These are phyloP conservation scores for Notiomystis cincta DNA, from an alignment of 2,113 vertebrate genomes.

Conservation along the genomic window DNA sequence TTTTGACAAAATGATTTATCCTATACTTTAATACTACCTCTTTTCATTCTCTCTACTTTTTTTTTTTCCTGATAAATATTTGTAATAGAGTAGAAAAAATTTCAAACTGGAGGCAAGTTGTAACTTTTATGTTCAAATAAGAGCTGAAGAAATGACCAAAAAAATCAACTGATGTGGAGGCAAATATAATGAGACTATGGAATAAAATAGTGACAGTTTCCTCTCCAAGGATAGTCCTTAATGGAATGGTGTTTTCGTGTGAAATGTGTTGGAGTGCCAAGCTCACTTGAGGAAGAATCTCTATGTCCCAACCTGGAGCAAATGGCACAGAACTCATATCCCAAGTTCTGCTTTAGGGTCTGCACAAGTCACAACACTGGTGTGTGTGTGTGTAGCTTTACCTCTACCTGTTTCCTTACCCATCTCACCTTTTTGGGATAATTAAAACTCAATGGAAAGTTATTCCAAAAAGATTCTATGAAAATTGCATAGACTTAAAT, in stretches of 20 bases:
- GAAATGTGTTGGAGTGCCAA: neutral
- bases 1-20: slow-evolving; percentile 16
- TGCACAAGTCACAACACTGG: accelerated
- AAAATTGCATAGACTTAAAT: neutral
- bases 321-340: neutral
- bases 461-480: neutral
- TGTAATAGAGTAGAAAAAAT: neutral
- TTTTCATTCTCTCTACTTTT: neutral
- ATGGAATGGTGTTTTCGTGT: neutral
- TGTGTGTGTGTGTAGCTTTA: neutral
- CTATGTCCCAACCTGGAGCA: neutral
- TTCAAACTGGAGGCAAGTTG: neutral
- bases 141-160: neutral
- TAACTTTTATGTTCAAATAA: neutral
- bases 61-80: slow-evolving; percentile 19
- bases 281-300: neutral
- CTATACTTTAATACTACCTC: neutral
- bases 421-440: neutral
- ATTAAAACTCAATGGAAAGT: neutral
- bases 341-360: neutral
- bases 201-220: neutral
- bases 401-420: neutral
- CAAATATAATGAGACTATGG: neutral
- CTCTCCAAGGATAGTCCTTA: neutral
- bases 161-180: neutral